Percentiles rank a stretch among this genome's conserved stretches.
These are phyloP conservation scores for Spisula subtruncata DNA, from an alignment of 2,888 invertebrate species.

Conservation along the genomic window DNA sequence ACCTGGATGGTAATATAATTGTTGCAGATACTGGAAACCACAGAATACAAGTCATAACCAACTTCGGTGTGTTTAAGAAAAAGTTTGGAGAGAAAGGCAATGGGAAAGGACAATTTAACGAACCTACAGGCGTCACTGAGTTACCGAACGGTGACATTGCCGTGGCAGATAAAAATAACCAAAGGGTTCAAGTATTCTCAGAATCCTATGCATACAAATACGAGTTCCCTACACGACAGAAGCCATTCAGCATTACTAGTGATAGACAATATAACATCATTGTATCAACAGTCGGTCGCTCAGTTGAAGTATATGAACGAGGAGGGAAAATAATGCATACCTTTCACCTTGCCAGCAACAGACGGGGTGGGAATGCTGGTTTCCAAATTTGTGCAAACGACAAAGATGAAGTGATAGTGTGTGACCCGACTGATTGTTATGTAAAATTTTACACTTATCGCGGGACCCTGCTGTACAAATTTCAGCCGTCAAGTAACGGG, in stretches of 20 bases:
- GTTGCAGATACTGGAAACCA: constrained; percentile 86
- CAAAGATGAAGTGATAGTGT: constrained; percentile 81
- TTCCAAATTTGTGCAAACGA: constrained; percentile 77
- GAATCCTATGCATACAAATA: constrained; percentile 78
- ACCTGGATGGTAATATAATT: constrained; percentile 79
- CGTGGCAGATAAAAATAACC: constrained; percentile 85
- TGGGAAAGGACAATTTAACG: constrained; percentile 80
- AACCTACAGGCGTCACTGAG: constrained; percentile 83
- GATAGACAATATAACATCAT: constrained; percentile 80
- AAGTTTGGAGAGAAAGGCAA: constrained; percentile 80
- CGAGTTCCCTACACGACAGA: constrained; percentile 73
- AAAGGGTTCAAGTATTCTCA: constrained; percentile 81
- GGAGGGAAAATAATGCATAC: constrained; percentile 74
- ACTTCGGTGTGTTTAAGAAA: constrained; percentile 79
- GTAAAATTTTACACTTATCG: constrained; percentile 80
- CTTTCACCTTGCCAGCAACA: constrained; percentile 68
- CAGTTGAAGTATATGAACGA: constrained; percentile 80
- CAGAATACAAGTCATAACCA: constrained; percentile 82
- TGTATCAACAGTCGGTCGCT: constrained; percentile 76
- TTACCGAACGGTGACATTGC: constrained; percentile 84
- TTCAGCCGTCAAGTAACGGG: constrained; percentile 75
- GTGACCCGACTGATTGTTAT: constrained; percentile 77
- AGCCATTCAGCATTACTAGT: constrained; percentile 81
- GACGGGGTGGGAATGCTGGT: constrained; percentile 49
- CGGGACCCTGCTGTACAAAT: constrained; percentile 79